Evolutionary conservation across 2,888 invertebrate species (phyloP), one percentile per base, ranked within the genome.

Genomic region (Azorinus chamasolen): DNA sequence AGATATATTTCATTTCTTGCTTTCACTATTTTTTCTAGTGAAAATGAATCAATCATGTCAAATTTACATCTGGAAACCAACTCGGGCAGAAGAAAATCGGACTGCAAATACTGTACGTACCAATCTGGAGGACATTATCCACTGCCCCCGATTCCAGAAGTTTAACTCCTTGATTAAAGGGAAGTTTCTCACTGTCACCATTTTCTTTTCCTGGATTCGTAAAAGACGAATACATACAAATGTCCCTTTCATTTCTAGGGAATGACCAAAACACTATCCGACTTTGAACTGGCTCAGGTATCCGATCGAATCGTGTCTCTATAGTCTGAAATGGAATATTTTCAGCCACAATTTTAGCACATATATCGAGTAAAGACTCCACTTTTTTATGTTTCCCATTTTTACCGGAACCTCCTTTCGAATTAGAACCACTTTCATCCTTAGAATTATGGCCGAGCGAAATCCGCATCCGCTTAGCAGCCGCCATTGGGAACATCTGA

Each of bases 231-330:
- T 97, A 97, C 96, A 97, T 97, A 94, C 96, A 96, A 93, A 97
- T 97, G 94, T 97, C 97, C 91, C 96, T 95, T 94, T 97, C 97
- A 93, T 97, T 96, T 90, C 97, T 94, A 86, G 97, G 97, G 94
- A 97, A 97, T 84, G 97, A 96, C 96, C 97, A 97, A 94, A 95
- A 97, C 91, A 97, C 96, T 93, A 97, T 96, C 92, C 96, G 95
- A 87, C 96, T 95, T 94, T 97, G 97, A 93, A 97, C 97, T 85
- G 97, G 97, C 93, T 97, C 97, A 86, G 97, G 97, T 93, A 97
- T 97, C 90, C 97, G 95, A 93, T 96, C 96, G 93, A 96, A 96
- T 85, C 96, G 95, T 93, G 97, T 96, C 94, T 97, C 97, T 91
- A 97, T 96, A 89, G 96, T 95, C 93, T 97, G 96, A 94, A 97